phyloP scores from a whole-genome alignment of 2,888 invertebrate species.

The Melieria omissa region DNA sequence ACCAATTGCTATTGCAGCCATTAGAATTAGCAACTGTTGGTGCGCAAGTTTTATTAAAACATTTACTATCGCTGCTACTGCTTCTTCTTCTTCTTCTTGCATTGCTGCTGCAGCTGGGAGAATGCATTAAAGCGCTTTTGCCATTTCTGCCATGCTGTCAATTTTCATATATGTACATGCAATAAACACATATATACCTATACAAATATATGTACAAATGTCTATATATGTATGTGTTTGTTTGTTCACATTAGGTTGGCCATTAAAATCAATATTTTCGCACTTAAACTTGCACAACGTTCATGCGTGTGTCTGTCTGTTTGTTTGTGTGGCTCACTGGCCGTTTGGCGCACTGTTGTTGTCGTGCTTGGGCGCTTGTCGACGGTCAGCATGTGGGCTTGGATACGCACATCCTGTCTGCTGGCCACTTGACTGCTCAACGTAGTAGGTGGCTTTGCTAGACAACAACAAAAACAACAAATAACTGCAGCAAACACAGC shows the following conservation, averaged over 20 bases:
- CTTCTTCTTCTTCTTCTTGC: too few species aligned
- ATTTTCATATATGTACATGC: background rate
- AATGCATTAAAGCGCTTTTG: too few species aligned
- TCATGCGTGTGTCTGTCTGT: background rate
- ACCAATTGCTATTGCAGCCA: background rate
- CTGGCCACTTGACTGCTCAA: too few species aligned
- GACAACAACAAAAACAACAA: too few species aligned
- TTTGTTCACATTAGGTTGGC: slow-evolving; percentile 24
- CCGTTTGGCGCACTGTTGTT: slow-evolving; percentile 16
- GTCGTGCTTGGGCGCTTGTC: slow-evolving; percentile 9
- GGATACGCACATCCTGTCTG: background rate
- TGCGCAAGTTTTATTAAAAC: too few species aligned
- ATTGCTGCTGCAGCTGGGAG: too few species aligned
- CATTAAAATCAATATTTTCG: slow-evolving; percentile 31
- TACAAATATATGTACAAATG: background rate
- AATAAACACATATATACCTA: background rate
- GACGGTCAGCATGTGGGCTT: background rate
- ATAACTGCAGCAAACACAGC: too few species aligned
- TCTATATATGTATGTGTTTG: background rate
- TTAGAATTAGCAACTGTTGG: too few species aligned
- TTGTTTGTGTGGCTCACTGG: background rate
- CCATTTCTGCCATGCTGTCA: too few species aligned
- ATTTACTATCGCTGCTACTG: too few species aligned
- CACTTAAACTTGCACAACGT: slow-evolving; percentile 13
- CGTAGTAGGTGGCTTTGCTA: too few species aligned